A percentile compares a stretch with the other conserved stretches of the same genome.
phyloP scores from a whole-genome alignment of 2,797 vertebrate genomes.

The Bufotes viridis region DNA sequence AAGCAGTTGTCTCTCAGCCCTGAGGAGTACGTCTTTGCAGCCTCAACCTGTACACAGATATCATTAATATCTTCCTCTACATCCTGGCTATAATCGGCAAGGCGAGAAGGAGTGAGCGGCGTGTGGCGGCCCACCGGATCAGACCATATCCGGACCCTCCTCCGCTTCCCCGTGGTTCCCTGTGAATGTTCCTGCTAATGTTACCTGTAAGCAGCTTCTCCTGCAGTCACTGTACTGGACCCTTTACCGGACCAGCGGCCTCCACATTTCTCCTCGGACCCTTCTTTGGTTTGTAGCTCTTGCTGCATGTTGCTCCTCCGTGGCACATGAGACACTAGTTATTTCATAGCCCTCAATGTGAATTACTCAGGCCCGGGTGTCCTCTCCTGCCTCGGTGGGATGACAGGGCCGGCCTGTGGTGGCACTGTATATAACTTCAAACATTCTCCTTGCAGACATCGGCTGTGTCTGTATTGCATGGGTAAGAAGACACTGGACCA shows the following conservation, averaged over 20 bases:
- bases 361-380: not conserved
- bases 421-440: not conserved
- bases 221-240: constrained; percentile 11
- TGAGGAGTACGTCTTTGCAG: constrained; percentile 92
- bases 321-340: not conserved
- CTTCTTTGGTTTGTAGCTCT: constrained; percentile 61
- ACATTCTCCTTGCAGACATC: no score
- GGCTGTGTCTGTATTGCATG: constrained; percentile 19
- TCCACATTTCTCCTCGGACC: not conserved
- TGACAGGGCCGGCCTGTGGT: not conserved
- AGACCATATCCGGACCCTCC: not conserved
- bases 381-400: not conserved
- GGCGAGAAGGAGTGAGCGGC: constrained; percentile 80
- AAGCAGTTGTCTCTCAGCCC: constrained; percentile 92
- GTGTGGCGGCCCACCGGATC: not conserved
- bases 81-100: constrained; percentile 88
- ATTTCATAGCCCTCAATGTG: not conserved
- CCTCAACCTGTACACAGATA: constrained; percentile 96
- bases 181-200: constrained; percentile 12
- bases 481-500: not conserved
- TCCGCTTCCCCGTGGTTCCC: not conserved
- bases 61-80: constrained; percentile 82
- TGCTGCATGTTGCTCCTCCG: not conserved
- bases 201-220: not conserved
- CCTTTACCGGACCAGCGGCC: not conserved